Evolutionary conservation across 1,140 invertebrate genomes (phyloP), one percentile per base, ranked within the genome.

Genomic region (Drosophila sturtevanti): DNA sequence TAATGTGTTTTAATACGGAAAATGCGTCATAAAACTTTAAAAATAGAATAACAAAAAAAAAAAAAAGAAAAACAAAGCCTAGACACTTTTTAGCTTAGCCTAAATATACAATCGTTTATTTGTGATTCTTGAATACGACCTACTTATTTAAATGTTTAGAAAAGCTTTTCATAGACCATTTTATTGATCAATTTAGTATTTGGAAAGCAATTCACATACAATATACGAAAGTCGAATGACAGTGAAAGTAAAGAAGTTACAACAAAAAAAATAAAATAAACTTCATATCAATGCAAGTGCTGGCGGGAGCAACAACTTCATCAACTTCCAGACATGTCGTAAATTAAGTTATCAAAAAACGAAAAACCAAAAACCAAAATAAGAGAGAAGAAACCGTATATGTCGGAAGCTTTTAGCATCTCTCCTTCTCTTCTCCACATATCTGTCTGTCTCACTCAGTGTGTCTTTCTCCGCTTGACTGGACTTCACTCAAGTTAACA

Each of bases 401-500:
- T 86, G 82, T 86, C 82, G 82, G 82, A 87, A 86, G 81, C 79
- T 86, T 81, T 87, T 86, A 87, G 84, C 82, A 87, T 78, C 82
- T 74, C 65, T n/a, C 56, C 2, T 10, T 58, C 37, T 55, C 22
- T 22, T 11, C n/a, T n/a, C n/a, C n/a, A n/a, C n/a, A n/a, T n/a
- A n/a, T 72, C 67, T 51, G 35, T 58, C n/a, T 27, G 52, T 58
- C 56, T 60, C 24, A 48, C 34, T 38, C 16, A 68, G 59, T 21
- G 16, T 48, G 41, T 48, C 41, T 48, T 48, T 48, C 41, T 21
- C 41, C 11, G 41, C 41, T 48, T 48, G 41, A 48, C 41, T 59
- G 62, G 14, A 64, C 73, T 79, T 87, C 78, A 78, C 55, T 86
- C 84, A 82, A 86, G 72, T 86, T 86, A 75, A 82, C 82, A 86